Evolutionary conservation across 2,888 invertebrate genomes (phyloP), one percentile per base, ranked within the genome.

Genomic region (Drosophila ochracea): DNA sequence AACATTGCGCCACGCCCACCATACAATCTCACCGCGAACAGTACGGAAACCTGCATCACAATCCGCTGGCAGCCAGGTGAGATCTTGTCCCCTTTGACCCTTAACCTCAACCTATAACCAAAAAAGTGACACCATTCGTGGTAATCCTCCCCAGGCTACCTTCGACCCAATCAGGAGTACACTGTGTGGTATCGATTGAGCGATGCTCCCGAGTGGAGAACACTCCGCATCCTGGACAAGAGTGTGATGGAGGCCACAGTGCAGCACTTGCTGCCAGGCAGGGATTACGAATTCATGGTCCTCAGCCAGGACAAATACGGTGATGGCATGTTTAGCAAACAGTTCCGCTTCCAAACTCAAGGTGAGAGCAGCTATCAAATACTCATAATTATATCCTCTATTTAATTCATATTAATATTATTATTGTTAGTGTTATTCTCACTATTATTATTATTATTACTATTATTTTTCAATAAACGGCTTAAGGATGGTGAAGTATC

Each of bases 1-100:
- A 98, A 97, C 92, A 96, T 97, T 60, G 96, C 97, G 33, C 98
- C 98, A n/a, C 96, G 97, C 89, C 97, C 98, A 21, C 98, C 98
- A 0, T 96, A 97, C 93, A 97, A 97, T 94, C 95, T 99, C 52
- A 95, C 96, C 30, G 97, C 97, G 30, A 95, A 95, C 73, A 95
- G 97, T 62, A 95, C 96, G 0, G 94, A 95, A 74, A 95, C 95
- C 83, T 95, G 96, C 62, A 96, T 98, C 53, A 96, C 96, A 62
- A 93, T 98, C 33, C 95, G 95, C 49, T 98, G 98, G 98, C 94
- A 96, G 78, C 97, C 98, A 49, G 95, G 95, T 94, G 80, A 91
- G 91, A 49, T n/a, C 9, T 33, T 35, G 35, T n/a, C 21, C 39
- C 7, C 39, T 19, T 25, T 21, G 6, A 54, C 33, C 16, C n/a